Conservation (phyloP, 2,888 invertebrate species). For the Sialis lutaria region DNA sequence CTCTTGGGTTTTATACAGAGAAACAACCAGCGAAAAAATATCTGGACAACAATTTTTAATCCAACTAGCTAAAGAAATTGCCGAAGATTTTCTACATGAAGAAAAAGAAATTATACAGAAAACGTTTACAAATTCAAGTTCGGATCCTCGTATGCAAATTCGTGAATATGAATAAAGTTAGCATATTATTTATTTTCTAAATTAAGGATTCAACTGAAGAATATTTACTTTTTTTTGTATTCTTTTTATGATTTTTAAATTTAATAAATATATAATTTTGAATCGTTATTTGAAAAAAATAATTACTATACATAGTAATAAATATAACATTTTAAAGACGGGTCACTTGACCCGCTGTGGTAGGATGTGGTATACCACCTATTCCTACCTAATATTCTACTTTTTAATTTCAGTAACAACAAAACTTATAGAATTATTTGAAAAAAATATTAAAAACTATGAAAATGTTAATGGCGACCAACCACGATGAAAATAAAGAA, state of each 20-base stretch:
- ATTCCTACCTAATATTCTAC: too few relatives aligned
- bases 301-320: neutral
- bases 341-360: too few relatives aligned
- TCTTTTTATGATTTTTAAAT: neutral
- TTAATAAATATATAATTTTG: neutral
- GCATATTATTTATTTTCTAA: neutral
- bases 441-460: too few relatives aligned
- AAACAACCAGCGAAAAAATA: neutral
- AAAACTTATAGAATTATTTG: too few relatives aligned
- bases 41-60: neutral
- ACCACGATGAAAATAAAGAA: too few relatives aligned
- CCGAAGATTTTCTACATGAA: neutral
- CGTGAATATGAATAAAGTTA: neutral
- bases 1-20: neutral
- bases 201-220: neutral
- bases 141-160: neutral
- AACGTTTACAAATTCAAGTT: neutral
- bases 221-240: neutral
- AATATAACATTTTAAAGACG: too few relatives aligned
- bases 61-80: neutral
- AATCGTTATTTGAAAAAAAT: neutral
- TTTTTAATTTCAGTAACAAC: too few relatives aligned
- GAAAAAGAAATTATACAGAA: neutral
- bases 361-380: too few relatives aligned
- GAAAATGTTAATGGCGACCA: too few relatives aligned